Evolutionary conservation across 2,113 vertebrate species (phyloP).

Genomic region (Athene cunicularia): DNA sequence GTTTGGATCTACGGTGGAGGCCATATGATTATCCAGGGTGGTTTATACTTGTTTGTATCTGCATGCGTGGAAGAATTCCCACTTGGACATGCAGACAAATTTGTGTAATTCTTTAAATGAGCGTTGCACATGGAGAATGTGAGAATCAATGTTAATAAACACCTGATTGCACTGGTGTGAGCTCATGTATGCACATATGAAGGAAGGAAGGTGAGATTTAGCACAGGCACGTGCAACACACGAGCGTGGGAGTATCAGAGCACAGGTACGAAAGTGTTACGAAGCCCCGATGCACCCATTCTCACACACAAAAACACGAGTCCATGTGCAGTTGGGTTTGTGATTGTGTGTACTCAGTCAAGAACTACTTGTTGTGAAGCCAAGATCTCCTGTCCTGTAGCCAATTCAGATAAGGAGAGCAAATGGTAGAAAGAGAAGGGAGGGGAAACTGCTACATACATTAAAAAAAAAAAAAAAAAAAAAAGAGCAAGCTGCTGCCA

Average conservation of each 20-base stretch:
- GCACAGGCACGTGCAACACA: background rate
- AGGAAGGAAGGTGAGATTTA: background rate
- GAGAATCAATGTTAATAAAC: background rate
- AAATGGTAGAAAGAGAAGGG: conserved; percentile 28
- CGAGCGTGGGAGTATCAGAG: background rate
- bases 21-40: rapidly evolving
- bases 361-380: background rate
- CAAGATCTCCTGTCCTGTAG: background rate
- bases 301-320: background rate
- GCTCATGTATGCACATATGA: rapidly evolving
- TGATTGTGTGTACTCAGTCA: background rate
- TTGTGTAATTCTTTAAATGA: background rate
- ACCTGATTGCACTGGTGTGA: rapidly evolving
- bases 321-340: background rate
- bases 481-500: background rate
- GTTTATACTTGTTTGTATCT: rapidly evolving
- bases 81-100: rapidly evolving
- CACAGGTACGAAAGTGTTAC: rapidly evolving
- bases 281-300: background rate
- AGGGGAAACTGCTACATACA: conserved; percentile 4
- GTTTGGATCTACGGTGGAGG: rapidly evolving
- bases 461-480: background rate
- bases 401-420: conserved; percentile 31
- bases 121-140: rapidly evolving
- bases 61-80: background rate